These are phyloP conservation scores for Meghimatium bilineatum DNA, from an alignment of 2,888 invertebrate species.

Conservation along the genomic window DNA sequence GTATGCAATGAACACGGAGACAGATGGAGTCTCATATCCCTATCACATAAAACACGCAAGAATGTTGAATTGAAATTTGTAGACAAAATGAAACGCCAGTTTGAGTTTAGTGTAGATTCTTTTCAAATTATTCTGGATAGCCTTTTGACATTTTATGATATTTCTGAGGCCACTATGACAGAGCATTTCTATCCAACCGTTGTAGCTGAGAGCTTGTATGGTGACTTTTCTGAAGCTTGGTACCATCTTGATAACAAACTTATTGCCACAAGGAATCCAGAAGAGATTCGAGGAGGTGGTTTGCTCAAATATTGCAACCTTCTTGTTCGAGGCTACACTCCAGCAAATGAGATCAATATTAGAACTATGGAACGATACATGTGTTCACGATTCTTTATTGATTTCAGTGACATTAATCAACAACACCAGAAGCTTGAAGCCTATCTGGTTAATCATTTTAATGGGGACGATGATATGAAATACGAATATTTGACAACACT, in stretches of 20 bases:
- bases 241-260: conserved; percentile 96
- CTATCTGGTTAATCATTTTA: conserved; percentile 98
- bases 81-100: conserved; percentile 97
- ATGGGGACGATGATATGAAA: conserved; percentile 85
- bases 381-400: conserved; percentile 99
- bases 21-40: conserved; percentile 98
- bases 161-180: conserved; percentile 90
- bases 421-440: conserved; percentile 96
- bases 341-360: conserved; percentile 88
- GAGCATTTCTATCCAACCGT: conserved; percentile 93
- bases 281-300: conserved; percentile 99
- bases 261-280: conserved; percentile 98
- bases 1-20: conserved; percentile 89
- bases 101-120: conserved; percentile 99
- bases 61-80: conserved; percentile 99
- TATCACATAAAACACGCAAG: conserved; percentile 87
- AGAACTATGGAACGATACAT: conserved; percentile 97
- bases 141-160: conserved; percentile 94
- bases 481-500: conserved; percentile 97
- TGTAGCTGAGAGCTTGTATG: conserved; percentile 96
- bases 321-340: conserved; percentile 93
- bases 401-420: conserved; percentile 96
- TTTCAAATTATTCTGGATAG: conserved; percentile 99
- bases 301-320: conserved; percentile 98
- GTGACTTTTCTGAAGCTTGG: conserved; percentile 96